Conservation (phyloP, 2,888 invertebrate genomes). For the Drosophila bunnanda region DNA sequence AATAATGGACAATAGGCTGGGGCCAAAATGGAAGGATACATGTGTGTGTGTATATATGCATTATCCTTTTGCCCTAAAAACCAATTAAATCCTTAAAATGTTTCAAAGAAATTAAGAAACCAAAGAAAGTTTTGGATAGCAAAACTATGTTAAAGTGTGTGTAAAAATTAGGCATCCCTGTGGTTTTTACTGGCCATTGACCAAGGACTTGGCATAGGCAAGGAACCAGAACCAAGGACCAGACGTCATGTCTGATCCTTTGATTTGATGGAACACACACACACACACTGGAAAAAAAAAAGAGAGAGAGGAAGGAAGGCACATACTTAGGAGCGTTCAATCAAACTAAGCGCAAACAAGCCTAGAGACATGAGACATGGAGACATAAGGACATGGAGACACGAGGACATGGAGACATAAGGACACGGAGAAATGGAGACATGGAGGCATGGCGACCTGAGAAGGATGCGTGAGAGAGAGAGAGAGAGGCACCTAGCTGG, state of each 20-base stretch:
- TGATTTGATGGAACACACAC: slow-evolving; percentile 56
- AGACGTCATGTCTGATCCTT: slow-evolving; percentile 61
- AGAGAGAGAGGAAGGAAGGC: slow-evolving; percentile 3
- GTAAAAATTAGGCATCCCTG: background rate
- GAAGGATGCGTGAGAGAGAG: background rate
- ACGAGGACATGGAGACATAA: slow-evolving; percentile 8
- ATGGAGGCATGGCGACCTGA: slow-evolving; percentile 19
- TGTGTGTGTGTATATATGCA: background rate
- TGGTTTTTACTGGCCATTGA: background rate
- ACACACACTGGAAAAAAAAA: slow-evolving; percentile 6
- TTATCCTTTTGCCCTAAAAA: background rate
- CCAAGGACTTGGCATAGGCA: slow-evolving; percentile 6
- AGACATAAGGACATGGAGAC: slow-evolving; percentile 9
- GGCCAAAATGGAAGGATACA: background rate
- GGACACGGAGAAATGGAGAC: slow-evolving; percentile 7
- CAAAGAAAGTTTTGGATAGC: background rate
- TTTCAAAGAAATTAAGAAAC: too few relatives aligned
- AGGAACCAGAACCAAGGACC: slow-evolving; percentile 23
- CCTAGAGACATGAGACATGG: slow-evolving; percentile 46
- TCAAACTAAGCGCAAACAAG: slow-evolving; percentile 76
- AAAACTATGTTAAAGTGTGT: too few relatives aligned
- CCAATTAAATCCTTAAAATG: background rate
- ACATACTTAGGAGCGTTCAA: slow-evolving; percentile 66
- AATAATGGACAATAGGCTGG: slow-evolving; percentile 49
- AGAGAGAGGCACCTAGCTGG: slow-evolving; percentile 1